Evolutionary conservation across 1,140 invertebrate species (phyloP), one percentile per base, ranked within the genome.

Genomic region (Armadillidium nasatum): DNA sequence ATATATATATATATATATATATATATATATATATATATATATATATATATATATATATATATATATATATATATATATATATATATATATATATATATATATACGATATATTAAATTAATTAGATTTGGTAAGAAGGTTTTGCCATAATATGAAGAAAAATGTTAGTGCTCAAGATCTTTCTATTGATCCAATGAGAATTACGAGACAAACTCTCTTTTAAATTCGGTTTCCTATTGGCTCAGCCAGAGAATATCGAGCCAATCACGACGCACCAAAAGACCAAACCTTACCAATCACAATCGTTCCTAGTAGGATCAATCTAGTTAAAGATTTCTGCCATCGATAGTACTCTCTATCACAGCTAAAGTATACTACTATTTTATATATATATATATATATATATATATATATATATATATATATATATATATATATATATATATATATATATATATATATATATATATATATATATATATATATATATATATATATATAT

Each of bases 1-100:
- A 33, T 3, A 33, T 4, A 2, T 60, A 60, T 60, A 4, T 60
- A 60, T 60, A 60, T 60, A 60, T 60, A 60, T 60, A 60, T 60
- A 60, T 60, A 60, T 60, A 60, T 60, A 60, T 60, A 60, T 60
- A 60, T 60, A 60, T 19, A 60, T 60, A 60, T 60, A 60, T 60
- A 60, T n/a, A 15, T 60, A 15, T 60, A 15, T 60, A 60, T 60
- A 60, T 15, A 60, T 60, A 60, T 60, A 60, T 60, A 60, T 15
- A 60, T 33, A 60, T 60, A 60, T 19, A 60, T 60, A 60, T 60
- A 60, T 60, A 60, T 60, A 60, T 60, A 60, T 60, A 60, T 60
- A 60, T 60, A 60, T 60, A 60, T 60, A 60, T 60, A 60, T 60
- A 60, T 60, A 33, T 60, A 60, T 60, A 60, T 13, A 15, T 60